These are phyloP conservation scores for Brachionus asplanchnoidis DNA, from an alignment of 1,140 invertebrate species.

Conservation along the genomic window DNA sequence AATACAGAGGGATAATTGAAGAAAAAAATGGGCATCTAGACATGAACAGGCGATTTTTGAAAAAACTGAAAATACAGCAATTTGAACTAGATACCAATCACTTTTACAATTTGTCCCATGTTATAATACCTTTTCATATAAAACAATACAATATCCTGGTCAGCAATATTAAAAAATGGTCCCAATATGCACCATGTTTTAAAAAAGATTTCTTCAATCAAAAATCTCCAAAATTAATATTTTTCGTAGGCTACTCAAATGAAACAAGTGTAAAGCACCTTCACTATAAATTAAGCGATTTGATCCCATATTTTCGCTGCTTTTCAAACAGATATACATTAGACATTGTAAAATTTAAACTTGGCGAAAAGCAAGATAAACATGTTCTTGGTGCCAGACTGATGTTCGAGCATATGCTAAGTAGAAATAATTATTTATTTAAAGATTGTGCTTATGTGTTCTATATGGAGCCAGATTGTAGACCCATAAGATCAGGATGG, in stretches of 20 bases:
- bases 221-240: not conserved
- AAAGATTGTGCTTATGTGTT: not conserved
- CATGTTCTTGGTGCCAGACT: conserved; percentile 10
- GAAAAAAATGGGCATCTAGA: not conserved
- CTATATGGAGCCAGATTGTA: conserved; percentile 31
- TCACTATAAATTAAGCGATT: not conserved
- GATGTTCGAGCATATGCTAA: conserved; percentile 16
- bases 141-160: not conserved
- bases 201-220: not conserved
- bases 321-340: not conserved
- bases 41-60: not conserved
- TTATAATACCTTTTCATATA: conserved; percentile 37
- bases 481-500: not conserved
- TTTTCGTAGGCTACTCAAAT: conserved; percentile 19
- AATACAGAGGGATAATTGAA: not conserved
- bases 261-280: not conserved
- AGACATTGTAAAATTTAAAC: conserved; percentile 20
- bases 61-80: not conserved
- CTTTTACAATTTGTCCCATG: not conserved
- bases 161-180: conserved; percentile 27
- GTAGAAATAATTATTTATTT: not conserved
- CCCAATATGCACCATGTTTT: not conserved
- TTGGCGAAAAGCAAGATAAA: not conserved
- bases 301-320: conserved; percentile 18
- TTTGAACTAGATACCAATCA: not conserved